Percentiles rank a stretch among this genome's conserved stretches.
These are phyloP conservation scores for Andrena marginata DNA, from an alignment of 2,888 invertebrate species.

Conservation along the genomic window DNA sequence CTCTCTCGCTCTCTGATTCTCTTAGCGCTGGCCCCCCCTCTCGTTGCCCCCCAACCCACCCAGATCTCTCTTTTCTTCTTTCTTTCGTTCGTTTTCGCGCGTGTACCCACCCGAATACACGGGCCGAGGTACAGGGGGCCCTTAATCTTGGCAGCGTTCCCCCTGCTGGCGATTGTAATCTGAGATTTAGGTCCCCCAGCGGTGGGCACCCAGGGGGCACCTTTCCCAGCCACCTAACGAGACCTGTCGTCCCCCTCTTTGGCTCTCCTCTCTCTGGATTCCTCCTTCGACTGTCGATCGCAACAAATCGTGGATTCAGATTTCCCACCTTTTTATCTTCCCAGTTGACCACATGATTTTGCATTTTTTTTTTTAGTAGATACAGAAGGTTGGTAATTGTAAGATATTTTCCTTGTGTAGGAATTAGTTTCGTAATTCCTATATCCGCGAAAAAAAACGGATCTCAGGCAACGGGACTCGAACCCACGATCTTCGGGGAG, in stretches of 20 bases:
- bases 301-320: not conserved
- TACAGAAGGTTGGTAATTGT: too few relatives aligned
- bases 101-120: constrained; percentile 38
- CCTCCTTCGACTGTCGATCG: constrained; percentile 34
- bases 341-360: not conserved
- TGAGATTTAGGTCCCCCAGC: constrained; percentile 77
- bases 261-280: constrained; percentile 13
- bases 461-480: too few relatives aligned
- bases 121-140: constrained; percentile 62
- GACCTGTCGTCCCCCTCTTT: not conserved
- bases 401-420: too few relatives aligned
- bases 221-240: constrained; percentile 56
- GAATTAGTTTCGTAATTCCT: too few relatives aligned
- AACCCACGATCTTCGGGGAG: too few relatives aligned
- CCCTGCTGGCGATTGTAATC: constrained; percentile 79
- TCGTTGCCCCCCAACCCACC: constrained; percentile 1
- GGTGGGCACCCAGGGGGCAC: constrained; percentile 74
- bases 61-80: not conserved
- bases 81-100: constrained; percentile 34
- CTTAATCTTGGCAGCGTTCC: constrained; percentile 80
- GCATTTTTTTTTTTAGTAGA: not conserved
- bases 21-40: constrained; percentile 19
- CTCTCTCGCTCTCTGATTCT: not conserved
- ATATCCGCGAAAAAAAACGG: too few relatives aligned
- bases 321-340: too few relatives aligned